These are phyloP conservation scores for Muntiacus muntjak DNA, from an alignment of 2,113 vertebrate genomes.

Conservation along the genomic window DNA sequence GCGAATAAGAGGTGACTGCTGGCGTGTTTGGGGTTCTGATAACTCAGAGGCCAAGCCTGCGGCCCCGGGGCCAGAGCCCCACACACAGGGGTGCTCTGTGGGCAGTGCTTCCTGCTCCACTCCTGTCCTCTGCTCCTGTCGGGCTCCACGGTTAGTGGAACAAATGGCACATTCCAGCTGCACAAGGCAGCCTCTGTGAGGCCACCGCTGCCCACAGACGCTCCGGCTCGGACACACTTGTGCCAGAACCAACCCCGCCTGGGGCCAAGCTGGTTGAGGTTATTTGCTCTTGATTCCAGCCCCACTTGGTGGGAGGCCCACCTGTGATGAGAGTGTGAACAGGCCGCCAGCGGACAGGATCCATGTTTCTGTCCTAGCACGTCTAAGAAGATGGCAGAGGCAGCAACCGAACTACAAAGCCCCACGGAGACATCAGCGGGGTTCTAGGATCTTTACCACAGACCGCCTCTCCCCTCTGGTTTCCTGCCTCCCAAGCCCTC, in stretches of 20 bases:
- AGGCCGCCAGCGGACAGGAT: neutral
- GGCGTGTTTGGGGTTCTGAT: accelerated
- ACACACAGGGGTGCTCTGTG: neutral
- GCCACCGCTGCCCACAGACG: neutral
- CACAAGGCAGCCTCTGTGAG: neutral
- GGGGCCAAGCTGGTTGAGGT: neutral
- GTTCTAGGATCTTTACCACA: neutral
- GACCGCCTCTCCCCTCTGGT: neutral
- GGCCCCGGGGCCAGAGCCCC: neutral
- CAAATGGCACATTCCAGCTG: neutral
- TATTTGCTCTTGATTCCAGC: neutral
- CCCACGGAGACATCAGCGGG: neutral
- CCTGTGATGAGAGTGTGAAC: neutral
- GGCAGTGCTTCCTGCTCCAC: too few species aligned
- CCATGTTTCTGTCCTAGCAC: accelerated
- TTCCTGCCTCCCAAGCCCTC: neutral
- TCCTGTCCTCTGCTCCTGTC: neutral
- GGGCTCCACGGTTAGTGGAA: neutral
- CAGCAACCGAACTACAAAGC: neutral
- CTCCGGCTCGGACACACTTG: accelerated
- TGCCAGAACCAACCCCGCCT: neutral
- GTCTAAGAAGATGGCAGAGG: neutral
- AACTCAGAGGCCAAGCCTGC: neutral
- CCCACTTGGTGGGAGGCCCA: neutral
- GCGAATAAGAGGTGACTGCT: accelerated